Evolutionary conservation across 2,113 vertebrate genomes (phyloP).

Genomic region (Pteruthius melanotis): DNA sequence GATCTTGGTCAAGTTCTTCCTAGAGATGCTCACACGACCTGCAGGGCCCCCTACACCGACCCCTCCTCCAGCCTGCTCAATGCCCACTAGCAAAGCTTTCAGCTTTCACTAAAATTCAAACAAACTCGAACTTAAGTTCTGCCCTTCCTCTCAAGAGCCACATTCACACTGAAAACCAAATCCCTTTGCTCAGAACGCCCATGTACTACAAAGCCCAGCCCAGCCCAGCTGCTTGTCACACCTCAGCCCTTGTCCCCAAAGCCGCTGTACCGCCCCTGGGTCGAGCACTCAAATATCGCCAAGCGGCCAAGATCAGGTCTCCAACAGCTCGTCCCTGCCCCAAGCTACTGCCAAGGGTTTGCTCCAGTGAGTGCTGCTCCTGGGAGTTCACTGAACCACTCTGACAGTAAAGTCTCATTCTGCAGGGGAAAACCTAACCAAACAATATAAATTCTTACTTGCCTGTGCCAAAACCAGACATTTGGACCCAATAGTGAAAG

Average conservation of each 20-base stretch:
- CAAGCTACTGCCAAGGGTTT: not conserved
- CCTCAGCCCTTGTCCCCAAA: not conserved
- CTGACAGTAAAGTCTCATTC: not conserved
- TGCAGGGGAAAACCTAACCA: rapidly evolving
- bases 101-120: not conserved
- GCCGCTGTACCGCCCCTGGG: rapidly evolving
- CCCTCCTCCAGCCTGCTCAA: not conserved
- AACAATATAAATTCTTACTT: not conserved
- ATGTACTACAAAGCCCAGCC: not conserved
- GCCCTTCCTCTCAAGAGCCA: not conserved
- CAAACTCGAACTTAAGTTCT: not conserved
- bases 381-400: not conserved
- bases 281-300: not conserved
- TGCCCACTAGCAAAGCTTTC: rapidly evolving
- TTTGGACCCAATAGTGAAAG: not conserved
- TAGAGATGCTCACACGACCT: rapidly evolving
- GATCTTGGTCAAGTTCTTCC: not conserved
- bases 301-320: not conserved
- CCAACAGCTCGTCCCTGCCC: not conserved
- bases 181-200: not conserved
- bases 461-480: not conserved
- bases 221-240: not conserved
- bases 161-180: not conserved
- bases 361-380: not conserved
- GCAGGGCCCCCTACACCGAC: not conserved